Conservation (phyloP, 2,888 invertebrate genomes). For the Frankliniella intonsa region DNA sequence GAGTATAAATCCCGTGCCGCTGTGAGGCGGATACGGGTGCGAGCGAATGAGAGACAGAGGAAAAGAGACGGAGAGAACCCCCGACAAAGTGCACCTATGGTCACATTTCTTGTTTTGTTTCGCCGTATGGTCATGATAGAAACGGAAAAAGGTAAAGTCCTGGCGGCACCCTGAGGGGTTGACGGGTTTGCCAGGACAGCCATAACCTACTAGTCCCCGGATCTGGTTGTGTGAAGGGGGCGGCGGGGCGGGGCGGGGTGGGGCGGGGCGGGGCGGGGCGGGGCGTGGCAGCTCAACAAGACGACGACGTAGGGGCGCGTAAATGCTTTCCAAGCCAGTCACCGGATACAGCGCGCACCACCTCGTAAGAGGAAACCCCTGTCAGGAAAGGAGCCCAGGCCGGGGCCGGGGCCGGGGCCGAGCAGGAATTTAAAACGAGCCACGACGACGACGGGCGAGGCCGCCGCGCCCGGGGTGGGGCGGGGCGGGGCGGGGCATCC, state of each 20-base stretch:
- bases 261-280: too few relatives aligned
- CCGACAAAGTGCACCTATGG: background rate
- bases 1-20: background rate
- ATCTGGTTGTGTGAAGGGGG: too few relatives aligned
- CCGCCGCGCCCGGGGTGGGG: too few relatives aligned
- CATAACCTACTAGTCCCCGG: too few relatives aligned
- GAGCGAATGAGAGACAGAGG: background rate
- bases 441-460: background rate
- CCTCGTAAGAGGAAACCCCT: slow-evolving; percentile 24
- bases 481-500: too few relatives aligned
- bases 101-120: too few relatives aligned
- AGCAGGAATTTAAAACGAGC: slow-evolving; percentile 14
- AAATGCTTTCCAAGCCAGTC: background rate
- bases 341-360: slow-evolving; percentile 17
- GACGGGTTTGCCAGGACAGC: too few relatives aligned
- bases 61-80: background rate
- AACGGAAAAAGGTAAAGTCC: too few relatives aligned
- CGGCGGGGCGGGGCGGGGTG: too few relatives aligned
- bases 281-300: too few relatives aligned
- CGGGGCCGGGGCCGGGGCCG: background rate
- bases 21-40: background rate
- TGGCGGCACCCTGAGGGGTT: too few relatives aligned
- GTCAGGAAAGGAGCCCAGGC: background rate
- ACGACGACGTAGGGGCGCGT: background rate
- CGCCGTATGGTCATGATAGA: too few relatives aligned